Conservation (phyloP, 2,888 invertebrate species). For the Xylota segnis region DNA sequence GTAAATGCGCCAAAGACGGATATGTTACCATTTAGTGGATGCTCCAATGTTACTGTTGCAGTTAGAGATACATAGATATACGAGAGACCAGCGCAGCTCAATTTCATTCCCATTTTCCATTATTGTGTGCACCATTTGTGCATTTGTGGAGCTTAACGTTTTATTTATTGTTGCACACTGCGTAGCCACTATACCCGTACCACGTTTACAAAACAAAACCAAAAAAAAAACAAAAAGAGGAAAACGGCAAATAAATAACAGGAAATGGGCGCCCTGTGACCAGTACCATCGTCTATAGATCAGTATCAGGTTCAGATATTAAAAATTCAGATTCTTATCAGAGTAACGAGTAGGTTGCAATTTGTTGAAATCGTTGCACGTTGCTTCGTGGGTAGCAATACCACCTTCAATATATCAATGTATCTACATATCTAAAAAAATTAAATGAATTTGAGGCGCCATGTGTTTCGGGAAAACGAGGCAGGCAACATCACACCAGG, state of each 20-base stretch:
- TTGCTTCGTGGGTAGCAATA: conserved; percentile 14
- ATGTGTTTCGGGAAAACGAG: conserved; percentile 51
- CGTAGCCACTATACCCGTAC: conserved; percentile 8
- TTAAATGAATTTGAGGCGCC: conserved; percentile 42
- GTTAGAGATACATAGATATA: too few species aligned
- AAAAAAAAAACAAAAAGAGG: neutral
- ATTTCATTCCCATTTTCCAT: conserved; percentile 71
- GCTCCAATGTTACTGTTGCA: conserved; percentile 56
- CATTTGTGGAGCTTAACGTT: conserved; percentile 69
- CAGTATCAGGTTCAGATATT: conserved; percentile 66
- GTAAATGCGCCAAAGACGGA: conserved; percentile 62
- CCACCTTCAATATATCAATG: neutral
- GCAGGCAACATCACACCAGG: conserved; percentile 30
- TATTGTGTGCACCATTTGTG: conserved; percentile 67
- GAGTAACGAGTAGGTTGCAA: conserved; percentile 58
- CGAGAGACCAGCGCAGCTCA: conserved; percentile 67
- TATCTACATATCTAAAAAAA: conserved; percentile 7
- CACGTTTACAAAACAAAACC: neutral
- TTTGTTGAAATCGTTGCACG: conserved; percentile 42
- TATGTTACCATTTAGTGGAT: conserved; percentile 74
- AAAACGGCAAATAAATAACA: conserved; percentile 63
- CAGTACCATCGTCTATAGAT: conserved; percentile 56
- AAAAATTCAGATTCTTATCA: conserved; percentile 59
- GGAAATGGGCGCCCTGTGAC: conserved; percentile 68
- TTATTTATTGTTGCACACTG: conserved; percentile 68